Conservation (phyloP, 2,113 vertebrate species). For the Apistogramma diplotaenia region DNA sequence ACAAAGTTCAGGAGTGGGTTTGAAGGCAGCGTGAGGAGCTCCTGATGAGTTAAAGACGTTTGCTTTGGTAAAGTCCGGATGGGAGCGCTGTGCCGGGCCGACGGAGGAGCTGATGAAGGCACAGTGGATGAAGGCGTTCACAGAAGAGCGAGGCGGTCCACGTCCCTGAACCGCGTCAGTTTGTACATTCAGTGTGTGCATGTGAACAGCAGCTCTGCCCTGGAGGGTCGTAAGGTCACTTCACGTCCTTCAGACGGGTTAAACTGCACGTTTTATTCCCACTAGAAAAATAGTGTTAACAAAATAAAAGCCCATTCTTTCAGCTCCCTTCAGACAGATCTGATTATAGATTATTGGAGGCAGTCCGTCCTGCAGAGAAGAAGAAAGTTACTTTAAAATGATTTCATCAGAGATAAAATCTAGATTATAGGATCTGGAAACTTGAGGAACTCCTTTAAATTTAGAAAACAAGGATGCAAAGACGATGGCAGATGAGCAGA, state of each 20-base stretch:
- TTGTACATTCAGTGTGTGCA: neutral
- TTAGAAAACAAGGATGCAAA: neutral
- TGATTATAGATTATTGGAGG: neutral
- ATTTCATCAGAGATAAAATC: no score
- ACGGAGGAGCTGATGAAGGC: neutral
- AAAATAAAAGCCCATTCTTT: neutral
- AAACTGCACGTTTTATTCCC: neutral
- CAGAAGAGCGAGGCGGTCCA: neutral
- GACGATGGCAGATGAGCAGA: no score
- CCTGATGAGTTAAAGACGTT: neutral
- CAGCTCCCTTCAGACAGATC: neutral
- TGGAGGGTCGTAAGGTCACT: neutral
- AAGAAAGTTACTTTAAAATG: neutral
- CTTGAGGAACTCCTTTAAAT: neutral
- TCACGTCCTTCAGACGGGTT: neutral
- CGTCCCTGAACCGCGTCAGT: neutral
- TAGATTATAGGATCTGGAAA: no score
- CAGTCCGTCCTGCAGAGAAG: neutral
- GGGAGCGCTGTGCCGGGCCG: neutral
- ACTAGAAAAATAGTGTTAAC: slow-evolving; percentile 31
- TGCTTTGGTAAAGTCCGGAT: neutral
- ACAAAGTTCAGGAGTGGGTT: neutral
- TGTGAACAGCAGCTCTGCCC: neutral
- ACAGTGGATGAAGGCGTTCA: neutral
- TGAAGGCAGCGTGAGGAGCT: neutral